Evolutionary conservation across 2,888 invertebrate species (phyloP).

Genomic region (Acronicta alni): DNA sequence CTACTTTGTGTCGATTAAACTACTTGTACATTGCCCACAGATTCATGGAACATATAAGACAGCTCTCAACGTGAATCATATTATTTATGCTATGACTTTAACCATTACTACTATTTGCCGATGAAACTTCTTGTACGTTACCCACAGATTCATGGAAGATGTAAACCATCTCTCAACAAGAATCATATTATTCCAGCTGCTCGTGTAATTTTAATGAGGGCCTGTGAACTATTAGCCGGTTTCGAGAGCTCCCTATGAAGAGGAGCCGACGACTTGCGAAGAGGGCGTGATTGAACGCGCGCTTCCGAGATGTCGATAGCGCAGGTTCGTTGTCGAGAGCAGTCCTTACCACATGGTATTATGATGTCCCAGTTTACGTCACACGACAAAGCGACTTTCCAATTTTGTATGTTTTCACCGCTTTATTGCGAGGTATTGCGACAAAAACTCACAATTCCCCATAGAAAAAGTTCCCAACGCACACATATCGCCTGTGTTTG

Average conservation of each 20-base stretch:
- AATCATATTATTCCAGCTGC: slow-evolving; percentile 47
- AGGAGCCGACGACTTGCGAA: slow-evolving; percentile 66
- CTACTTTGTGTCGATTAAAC: too few species aligned
- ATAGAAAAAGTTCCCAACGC: slow-evolving; percentile 60
- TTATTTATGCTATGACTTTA: too few species aligned
- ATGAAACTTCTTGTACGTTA: not conserved
- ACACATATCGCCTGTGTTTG: slow-evolving; percentile 69
- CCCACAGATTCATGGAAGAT: not conserved
- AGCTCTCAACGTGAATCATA: too few species aligned
- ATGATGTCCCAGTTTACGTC: slow-evolving; percentile 53
- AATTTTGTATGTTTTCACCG: slow-evolving; percentile 25
- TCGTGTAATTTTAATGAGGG: slow-evolving; percentile 60
- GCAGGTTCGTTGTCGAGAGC: slow-evolving; percentile 60
- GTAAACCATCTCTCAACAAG: slow-evolving; percentile 24
- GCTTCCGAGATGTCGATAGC: slow-evolving; percentile 68
- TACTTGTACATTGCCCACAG: too few species aligned
- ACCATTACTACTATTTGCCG: slow-evolving; percentile 3
- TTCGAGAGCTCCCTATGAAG: slow-evolving; percentile 57
- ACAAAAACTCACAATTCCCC: slow-evolving; percentile 58
- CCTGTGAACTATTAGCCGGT: slow-evolving; percentile 61
- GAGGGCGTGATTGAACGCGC: slow-evolving; percentile 64
- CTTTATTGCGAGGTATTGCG: slow-evolving; percentile 38
- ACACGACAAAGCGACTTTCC: slow-evolving; percentile 51
- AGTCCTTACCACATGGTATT: slow-evolving; percentile 54
- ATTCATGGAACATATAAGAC: too few species aligned